These are phyloP conservation scores for Pristionchus exspectatus DNA, from an alignment of 2,888 invertebrate species.

Conservation along the genomic window DNA sequence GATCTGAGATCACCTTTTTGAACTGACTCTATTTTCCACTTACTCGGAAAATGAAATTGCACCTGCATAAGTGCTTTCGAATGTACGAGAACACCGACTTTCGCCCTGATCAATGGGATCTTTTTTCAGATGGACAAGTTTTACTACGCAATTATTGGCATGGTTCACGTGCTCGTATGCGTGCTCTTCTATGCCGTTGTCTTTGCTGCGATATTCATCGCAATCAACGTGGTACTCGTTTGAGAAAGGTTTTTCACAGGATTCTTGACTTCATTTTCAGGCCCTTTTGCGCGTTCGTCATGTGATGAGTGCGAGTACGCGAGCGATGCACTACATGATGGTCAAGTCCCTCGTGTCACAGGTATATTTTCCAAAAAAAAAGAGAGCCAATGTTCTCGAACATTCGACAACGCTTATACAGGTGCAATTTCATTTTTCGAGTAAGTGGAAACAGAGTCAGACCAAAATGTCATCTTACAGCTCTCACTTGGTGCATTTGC, in stretches of 20 bases:
- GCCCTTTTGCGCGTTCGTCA: neutral
- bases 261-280: neutral
- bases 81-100: neutral
- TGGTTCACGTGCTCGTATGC: neutral
- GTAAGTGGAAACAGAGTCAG: no score
- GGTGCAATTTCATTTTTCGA: no score
- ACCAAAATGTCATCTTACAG: no score
- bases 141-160: neutral
- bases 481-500: neutral
- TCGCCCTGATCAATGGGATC: neutral
- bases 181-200: neutral
- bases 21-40: no score
- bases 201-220: neutral
- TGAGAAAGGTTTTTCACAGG: no score
- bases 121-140: constrained; percentile 6
- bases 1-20: no score
- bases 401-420: no score
- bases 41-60: neutral
- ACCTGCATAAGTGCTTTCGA: neutral
- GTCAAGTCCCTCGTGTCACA: neutral
- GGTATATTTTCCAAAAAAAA: neutral
- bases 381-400: no score
- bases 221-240: neutral
- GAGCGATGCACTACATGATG: neutral
- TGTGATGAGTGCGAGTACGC: neutral